Base-by-base conservation (phyloP, 2,888 invertebrate species). In the Clostera curtula region DNA sequence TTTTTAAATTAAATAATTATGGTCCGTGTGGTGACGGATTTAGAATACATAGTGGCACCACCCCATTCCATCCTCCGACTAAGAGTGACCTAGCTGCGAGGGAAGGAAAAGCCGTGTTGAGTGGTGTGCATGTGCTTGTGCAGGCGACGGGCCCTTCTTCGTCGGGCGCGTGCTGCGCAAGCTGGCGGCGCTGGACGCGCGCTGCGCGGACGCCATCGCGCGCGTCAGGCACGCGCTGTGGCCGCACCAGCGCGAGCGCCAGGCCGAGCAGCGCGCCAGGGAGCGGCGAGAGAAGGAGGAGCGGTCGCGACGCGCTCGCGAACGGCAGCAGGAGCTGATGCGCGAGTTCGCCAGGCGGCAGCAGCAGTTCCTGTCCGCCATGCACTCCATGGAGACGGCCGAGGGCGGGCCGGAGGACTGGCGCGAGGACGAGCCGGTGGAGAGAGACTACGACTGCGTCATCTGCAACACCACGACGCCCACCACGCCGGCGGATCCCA, bases 401-500 rank as follows among this genome's bases (percentile, higher is more conserved):
- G 90, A 56, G 61, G 71, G 37, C 67, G 85, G 39, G 21, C 49
- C 54, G 43, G 89, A 88, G 88, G 90, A 90, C 48, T 90, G 89
- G 84, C 88, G 76, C 49, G 86, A 87, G 42, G 87, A 88, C 49
- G 86, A 86, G 52, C 88, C 88, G 18, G 56, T 51, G 8, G 87
- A 89, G 44, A 86, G 87, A 46, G 93, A 94, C 69, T 97, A 96
- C 75, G 94, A 96, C 73, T 98, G 98, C 82, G 96, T 95, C 39
- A 98, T 98, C 52, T 98, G 98, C 74, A 95, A 93, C 80, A 93
- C 94, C 64, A 93, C 93, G 34, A 90, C 93, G 16, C 90, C 95
- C 10, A 93, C 95, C 57, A 92, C 92, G 0, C 90, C 92, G 41
- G 89, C 92, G 7, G 76, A 82, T 43, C 82, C 79, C 29, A 91